phyloP scores from a whole-genome alignment of 1,140 invertebrate species.

The Rhizoglyphus robini region DNA sequence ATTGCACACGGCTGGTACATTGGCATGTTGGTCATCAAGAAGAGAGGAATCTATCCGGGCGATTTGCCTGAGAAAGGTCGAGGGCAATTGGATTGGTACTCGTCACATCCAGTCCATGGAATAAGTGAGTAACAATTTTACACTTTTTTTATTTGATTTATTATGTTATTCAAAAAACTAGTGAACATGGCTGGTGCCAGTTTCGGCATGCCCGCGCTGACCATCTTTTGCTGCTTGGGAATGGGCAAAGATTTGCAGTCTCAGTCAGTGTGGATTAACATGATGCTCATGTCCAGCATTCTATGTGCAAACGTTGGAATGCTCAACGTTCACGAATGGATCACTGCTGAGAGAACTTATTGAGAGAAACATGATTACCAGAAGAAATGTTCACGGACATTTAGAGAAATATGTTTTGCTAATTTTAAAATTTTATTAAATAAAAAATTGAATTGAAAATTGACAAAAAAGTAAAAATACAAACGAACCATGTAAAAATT shows the following conservation, averaged over 20 bases:
- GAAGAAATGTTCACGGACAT: too few relatives aligned
- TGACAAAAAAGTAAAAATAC: too few relatives aligned
- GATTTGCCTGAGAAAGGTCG: neutral
- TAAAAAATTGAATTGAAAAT: too few relatives aligned
- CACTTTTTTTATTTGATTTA: neutral
- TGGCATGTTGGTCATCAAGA: neutral
- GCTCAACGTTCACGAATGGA: neutral
- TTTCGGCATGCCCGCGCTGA: neutral
- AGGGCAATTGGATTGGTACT: neutral
- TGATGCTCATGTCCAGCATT: neutral
- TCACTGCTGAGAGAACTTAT: neutral
- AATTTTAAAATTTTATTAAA: too few relatives aligned
- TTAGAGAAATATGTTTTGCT: too few relatives aligned
- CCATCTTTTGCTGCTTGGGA: neutral
- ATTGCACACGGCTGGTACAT: neutral
- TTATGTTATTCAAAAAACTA: neutral
- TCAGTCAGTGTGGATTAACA: neutral
- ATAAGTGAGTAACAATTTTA: neutral
- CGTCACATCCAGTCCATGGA: neutral
- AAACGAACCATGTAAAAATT: too few relatives aligned
- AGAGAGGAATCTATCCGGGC: neutral
- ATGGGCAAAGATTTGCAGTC: constrained; percentile 3
- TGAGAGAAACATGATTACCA: too few relatives aligned
- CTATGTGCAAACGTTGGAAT: neutral
- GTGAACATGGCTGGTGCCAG: neutral